These are phyloP conservation scores for Caenorhabditis elegans DNA, from an alignment of 1,140 invertebrate species.

Conservation along the genomic window DNA sequence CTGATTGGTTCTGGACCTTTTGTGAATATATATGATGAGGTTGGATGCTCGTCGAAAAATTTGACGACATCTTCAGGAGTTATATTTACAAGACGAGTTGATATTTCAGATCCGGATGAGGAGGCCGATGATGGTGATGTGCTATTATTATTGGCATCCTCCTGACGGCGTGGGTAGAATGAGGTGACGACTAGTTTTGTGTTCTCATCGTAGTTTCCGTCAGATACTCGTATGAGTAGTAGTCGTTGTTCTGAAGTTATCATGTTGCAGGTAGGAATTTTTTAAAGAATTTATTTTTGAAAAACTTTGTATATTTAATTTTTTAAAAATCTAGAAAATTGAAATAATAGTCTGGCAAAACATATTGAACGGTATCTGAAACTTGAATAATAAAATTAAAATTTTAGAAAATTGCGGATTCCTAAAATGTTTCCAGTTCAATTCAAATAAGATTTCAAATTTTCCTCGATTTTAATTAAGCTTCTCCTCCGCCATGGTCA, in stretches of 20 bases:
- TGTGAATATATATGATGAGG: background rate
- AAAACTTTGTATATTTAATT: background rate
- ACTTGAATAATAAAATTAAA: no score
- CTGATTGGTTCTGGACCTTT: background rate
- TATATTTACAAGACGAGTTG: slow-evolving; percentile 12
- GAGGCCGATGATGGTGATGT: background rate
- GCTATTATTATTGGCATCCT: slow-evolving; percentile 10
- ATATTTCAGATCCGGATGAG: background rate
- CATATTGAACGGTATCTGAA: no score
- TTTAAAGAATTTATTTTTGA: background rate
- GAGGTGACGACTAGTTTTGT: slow-evolving; percentile 17
- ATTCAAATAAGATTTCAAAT: no score
- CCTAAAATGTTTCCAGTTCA: no score
- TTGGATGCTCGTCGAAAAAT: slow-evolving; percentile 17
- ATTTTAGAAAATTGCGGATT: no score
- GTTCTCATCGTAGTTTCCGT: background rate
- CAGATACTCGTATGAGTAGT: slow-evolving; percentile 31
- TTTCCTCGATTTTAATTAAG: no score
- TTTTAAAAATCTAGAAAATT: background rate
- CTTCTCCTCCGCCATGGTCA: no score
- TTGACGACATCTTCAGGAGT: background rate
- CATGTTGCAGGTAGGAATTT: background rate
- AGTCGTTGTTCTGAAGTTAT: background rate
- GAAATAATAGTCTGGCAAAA: no score
- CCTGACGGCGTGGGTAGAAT: background rate